These are phyloP conservation scores for Dexiosoma caninum DNA, from an alignment of 2,888 invertebrate genomes.

Conservation along the genomic window DNA sequence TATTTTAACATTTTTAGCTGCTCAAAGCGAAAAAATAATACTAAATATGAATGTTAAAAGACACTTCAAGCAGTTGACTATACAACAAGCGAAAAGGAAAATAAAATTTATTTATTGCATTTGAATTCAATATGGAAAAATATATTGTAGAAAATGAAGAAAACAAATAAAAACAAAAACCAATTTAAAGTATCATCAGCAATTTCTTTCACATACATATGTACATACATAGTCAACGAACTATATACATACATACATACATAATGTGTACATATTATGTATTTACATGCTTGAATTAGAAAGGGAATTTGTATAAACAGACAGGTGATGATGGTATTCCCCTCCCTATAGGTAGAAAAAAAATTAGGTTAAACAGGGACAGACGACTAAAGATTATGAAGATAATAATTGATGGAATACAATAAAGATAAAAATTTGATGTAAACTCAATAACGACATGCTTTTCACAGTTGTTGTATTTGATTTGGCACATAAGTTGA, in stretches of 20 bases:
- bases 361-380: too few relatives aligned
- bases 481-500: background rate
- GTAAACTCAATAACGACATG: too few relatives aligned
- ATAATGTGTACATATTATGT: too few relatives aligned
- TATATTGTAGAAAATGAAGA: too few relatives aligned
- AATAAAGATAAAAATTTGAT: constrained; percentile 27
- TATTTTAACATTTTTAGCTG: constrained; percentile 11
- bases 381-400: too few relatives aligned
- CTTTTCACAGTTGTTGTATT: too few relatives aligned
- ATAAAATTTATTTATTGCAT: constrained; percentile 22
- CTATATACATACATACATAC: background rate
- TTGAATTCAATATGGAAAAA: background rate
- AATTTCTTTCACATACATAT: background rate
- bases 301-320: background rate
- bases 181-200: constrained; percentile 13
- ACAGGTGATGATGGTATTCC: background rate
- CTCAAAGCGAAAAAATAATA: background rate
- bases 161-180: background rate
- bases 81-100: background rate
- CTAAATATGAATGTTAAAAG: background rate
- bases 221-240: background rate
- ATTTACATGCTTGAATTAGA: too few relatives aligned
- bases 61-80: constrained; percentile 19
- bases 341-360: background rate
- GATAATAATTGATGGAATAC: constrained; percentile 6